These are phyloP conservation scores for Dasysyrphus tricinctus DNA, from an alignment of 2,888 invertebrate genomes.

Conservation along the genomic window DNA sequence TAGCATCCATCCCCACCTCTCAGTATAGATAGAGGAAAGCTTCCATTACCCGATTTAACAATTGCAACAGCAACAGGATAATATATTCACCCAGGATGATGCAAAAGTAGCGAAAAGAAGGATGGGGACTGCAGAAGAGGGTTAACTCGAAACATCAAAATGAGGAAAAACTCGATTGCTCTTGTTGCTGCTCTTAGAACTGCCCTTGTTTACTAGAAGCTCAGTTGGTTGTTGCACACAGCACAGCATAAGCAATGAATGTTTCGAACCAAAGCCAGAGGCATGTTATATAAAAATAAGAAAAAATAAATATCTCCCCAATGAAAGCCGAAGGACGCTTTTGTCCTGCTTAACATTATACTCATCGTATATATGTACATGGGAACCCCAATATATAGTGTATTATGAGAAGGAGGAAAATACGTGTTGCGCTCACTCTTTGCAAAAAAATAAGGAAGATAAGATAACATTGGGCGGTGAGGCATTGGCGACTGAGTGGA, in stretches of 20 bases:
- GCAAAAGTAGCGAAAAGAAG: background rate
- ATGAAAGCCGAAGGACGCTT: conserved; percentile 45
- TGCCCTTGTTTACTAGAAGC: conserved; percentile 59
- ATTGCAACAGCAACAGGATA: conserved; percentile 60
- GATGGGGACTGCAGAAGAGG: background rate
- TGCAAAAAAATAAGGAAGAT: conserved; percentile 14
- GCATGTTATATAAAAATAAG: conserved; percentile 28
- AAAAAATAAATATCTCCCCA: conserved; percentile 41
- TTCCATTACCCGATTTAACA: conserved; percentile 54
- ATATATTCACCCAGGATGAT: conserved; percentile 10
- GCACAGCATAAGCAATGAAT: conserved; percentile 19
- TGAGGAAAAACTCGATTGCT: conserved; percentile 50
- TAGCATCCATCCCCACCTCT: conserved; percentile 4
- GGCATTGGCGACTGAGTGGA: conserved; percentile 25
- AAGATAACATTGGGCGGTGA: conserved; percentile 20
- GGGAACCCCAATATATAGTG: background rate
- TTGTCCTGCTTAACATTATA: conserved; percentile 28
- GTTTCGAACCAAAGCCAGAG: conserved; percentile 45
- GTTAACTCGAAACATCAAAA: conserved; percentile 17
- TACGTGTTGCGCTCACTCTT: conserved; percentile 30
- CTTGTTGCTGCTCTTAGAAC: conserved; percentile 61
- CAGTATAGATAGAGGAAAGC: conserved; percentile 14
- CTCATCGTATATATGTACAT: background rate
- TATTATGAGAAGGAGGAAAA: background rate
- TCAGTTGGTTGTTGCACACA: conserved; percentile 46